A percentile compares a stretch with the other conserved stretches of the same genome.
These are phyloP conservation scores for Laterallus jamaicensis DNA, from an alignment of 2,113 vertebrate species.

Conservation along the genomic window DNA sequence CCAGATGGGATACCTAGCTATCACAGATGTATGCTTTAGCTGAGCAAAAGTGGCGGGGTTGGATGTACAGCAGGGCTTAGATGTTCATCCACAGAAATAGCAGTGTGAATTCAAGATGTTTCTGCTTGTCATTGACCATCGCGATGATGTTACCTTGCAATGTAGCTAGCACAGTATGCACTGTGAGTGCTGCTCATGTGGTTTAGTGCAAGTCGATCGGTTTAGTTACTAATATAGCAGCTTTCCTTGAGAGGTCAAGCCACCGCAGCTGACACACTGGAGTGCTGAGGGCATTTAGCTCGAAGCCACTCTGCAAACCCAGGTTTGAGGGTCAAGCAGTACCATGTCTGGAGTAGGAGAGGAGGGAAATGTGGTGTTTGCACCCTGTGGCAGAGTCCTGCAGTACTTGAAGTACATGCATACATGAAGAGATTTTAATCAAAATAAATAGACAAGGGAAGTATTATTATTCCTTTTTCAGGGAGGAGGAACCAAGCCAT, in stretches of 20 bases:
- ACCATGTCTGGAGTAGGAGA: not conserved
- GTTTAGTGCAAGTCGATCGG: not conserved
- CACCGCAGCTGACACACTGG: not conserved
- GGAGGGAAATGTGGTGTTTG: not conserved
- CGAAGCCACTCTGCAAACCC: not conserved
- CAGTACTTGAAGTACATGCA: not conserved
- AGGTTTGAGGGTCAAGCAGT: not conserved
- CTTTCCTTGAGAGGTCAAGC: not conserved
- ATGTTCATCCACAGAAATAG: not conserved
- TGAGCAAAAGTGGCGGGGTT: not conserved
- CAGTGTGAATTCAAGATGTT: not conserved
- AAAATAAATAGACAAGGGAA: not conserved
- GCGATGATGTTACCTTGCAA: not conserved
- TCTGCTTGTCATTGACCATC: not conserved
- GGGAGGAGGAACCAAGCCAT: not conserved
- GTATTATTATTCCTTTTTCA: not conserved
- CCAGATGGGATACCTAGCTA: not conserved
- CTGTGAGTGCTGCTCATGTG: not conserved
- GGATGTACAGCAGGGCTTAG: not conserved
- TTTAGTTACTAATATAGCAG: not conserved
- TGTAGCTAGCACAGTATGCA: not conserved
- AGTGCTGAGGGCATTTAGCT: not conserved
- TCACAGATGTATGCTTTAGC: not conserved
- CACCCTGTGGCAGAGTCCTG: not conserved
- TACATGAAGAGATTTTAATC: not conserved